These are phyloP conservation scores for Drosophila suboccidentalis DNA, from an alignment of 2,888 invertebrate species.

Conservation along the genomic window DNA sequence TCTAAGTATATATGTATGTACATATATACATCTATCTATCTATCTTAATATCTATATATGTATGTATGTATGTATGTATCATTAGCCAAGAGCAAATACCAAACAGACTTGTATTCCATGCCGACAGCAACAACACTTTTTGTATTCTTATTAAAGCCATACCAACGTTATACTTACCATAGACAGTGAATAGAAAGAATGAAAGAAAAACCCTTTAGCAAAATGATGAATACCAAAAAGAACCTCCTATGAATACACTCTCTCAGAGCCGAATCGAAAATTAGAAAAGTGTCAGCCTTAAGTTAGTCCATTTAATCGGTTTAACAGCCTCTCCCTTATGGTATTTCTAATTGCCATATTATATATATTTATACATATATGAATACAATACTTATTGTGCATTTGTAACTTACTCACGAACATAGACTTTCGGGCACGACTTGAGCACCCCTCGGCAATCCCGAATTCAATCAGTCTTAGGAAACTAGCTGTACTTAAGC, in stretches of 20 bases:
- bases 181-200: not conserved
- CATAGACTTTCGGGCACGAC: slow-evolving; percentile 43
- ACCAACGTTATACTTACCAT: not conserved
- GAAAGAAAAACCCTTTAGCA: not conserved
- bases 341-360: slow-evolving; percentile 26
- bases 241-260: slow-evolving; percentile 7
- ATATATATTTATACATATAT: slow-evolving; percentile 1
- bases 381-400: slow-evolving; percentile 43
- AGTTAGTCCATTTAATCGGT: slow-evolving; percentile 1
- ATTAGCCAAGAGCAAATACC: slow-evolving; percentile 13
- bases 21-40: slow-evolving; percentile 13
- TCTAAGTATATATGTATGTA: slow-evolving; percentile 30
- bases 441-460: slow-evolving; percentile 20
- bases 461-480: slow-evolving; percentile 16
- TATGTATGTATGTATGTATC: slow-evolving; percentile 18
- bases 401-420: slow-evolving; percentile 58
- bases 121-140: slow-evolving; percentile 3
- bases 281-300: not conserved
- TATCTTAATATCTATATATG: slow-evolving; percentile 4
- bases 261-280: not conserved
- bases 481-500: slow-evolving; percentile 51
- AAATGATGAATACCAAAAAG: slow-evolving; percentile 15
- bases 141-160: slow-evolving; percentile 13
- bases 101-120: slow-evolving; percentile 31
- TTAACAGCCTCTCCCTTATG: slow-evolving; percentile 19